Percentiles rank a stretch among this genome's conserved stretches.
These are phyloP conservation scores for Brachionus rotundiformis DNA, from an alignment of 1,140 invertebrate species.

Conservation along the genomic window DNA sequence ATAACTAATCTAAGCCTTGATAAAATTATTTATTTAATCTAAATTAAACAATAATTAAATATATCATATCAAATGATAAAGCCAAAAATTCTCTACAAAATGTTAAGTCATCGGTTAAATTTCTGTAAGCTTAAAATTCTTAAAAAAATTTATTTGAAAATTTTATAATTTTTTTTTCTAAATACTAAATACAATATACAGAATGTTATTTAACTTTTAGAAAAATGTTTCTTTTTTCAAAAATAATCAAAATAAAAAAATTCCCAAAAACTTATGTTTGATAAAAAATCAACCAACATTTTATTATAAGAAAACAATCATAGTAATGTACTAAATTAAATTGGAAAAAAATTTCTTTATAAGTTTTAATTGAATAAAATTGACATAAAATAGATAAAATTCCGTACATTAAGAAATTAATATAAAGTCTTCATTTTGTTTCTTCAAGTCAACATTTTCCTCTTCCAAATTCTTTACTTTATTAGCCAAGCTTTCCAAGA, in stretches of 20 bases:
- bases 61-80: no score
- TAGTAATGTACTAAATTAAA: no score
- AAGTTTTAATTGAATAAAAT: no score
- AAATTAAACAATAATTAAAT: no score
- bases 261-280: not conserved
- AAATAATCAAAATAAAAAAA: not conserved
- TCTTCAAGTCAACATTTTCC: not conserved
- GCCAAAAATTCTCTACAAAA: not conserved
- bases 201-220: not conserved
- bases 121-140: not conserved
- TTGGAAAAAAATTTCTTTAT: no score
- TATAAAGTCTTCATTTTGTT: conserved; percentile 9
- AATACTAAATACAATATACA: not conserved
- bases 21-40: no score
- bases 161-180: not conserved
- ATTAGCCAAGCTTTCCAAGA: not conserved
- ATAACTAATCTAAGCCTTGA: not conserved
- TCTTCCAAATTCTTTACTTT: not conserved
- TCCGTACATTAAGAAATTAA: no score
- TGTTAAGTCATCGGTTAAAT: not conserved
- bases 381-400: no score
- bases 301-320: no score
- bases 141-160: not conserved
- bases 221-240: not conserved
- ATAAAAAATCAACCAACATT: not conserved